Conservation (phyloP, 2,888 invertebrate species). For the Leptogaster cylindrica region DNA sequence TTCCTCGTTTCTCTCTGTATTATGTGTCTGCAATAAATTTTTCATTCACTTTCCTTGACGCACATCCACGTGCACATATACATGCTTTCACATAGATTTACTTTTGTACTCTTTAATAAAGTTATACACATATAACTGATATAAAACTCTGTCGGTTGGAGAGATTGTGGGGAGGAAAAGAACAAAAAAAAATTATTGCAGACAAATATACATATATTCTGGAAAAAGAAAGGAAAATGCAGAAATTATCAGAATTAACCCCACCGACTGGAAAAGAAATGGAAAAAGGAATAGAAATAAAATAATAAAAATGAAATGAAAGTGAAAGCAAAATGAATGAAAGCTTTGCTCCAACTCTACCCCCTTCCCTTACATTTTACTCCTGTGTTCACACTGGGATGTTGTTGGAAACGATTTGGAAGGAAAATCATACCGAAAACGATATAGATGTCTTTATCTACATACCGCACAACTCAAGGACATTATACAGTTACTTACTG, state of each 20-base stretch:
- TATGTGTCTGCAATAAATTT: slow-evolving; percentile 48
- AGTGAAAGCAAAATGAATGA: slow-evolving; percentile 40
- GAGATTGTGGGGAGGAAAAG: neutral
- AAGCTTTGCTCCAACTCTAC: slow-evolving; percentile 1
- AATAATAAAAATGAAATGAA: slow-evolving; percentile 28
- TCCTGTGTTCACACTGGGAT: neutral
- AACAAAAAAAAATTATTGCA: too few species aligned
- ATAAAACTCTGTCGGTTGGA: too few species aligned
- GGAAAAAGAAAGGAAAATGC: slow-evolving; percentile 41
- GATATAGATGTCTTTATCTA: slow-evolving; percentile 31
- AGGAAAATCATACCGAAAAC: slow-evolving; percentile 32
- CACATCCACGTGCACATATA: slow-evolving; percentile 35
- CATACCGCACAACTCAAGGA: slow-evolving; percentile 25
- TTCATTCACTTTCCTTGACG: slow-evolving; percentile 46
- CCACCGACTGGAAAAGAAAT: slow-evolving; percentile 19
- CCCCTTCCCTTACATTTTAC: neutral
- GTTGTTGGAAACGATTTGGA: slow-evolving; percentile 1
- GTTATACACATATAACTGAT: slow-evolving; percentile 37
- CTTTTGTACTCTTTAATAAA: slow-evolving; percentile 39
- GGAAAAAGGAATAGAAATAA: slow-evolving; percentile 30
- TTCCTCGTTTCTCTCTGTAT: slow-evolving; percentile 22
- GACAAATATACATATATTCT: slow-evolving; percentile 39
- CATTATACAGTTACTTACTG: slow-evolving; percentile 37
- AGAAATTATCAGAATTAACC: slow-evolving; percentile 42
- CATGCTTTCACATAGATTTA: slow-evolving; percentile 35